Conservation (phyloP, 2,888 invertebrate genomes). For the Lottia scabra region DNA sequence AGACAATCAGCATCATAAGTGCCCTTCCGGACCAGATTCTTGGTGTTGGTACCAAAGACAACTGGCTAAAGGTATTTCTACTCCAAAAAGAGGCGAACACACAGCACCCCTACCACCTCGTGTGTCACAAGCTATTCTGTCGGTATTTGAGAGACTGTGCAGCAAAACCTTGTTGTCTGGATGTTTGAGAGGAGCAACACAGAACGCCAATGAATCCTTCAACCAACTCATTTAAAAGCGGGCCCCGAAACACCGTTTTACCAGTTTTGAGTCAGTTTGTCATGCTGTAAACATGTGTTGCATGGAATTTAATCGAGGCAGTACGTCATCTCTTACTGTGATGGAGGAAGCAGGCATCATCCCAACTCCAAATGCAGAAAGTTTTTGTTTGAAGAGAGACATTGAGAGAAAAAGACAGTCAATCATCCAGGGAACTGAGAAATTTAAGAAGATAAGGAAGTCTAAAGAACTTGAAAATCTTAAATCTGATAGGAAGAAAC, state of each 20-base stretch:
- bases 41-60: too few relatives aligned
- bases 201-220: slow-evolving; percentile 6
- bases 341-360: background rate
- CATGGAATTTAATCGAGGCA: too few relatives aligned
- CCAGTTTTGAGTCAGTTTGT: background rate
- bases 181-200: background rate
- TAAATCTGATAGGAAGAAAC: too few relatives aligned
- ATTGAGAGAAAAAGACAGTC: background rate
- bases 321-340: background rate
- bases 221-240: background rate
- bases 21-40: too few relatives aligned
- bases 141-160: too few relatives aligned
- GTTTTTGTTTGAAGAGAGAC: background rate
- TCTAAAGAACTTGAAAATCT: too few relatives aligned
- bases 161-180: background rate
- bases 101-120: background rate
- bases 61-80: too few relatives aligned
- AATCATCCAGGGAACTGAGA: background rate
- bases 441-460: background rate
- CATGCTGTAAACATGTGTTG: background rate
- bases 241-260: too few relatives aligned
- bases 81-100: background rate
- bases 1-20: too few relatives aligned
- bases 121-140: background rate
- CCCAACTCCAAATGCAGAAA: background rate